Evolutionary conservation across 2,888 invertebrate species (phyloP).

Genomic region (Silvanus unidentatus): DNA sequence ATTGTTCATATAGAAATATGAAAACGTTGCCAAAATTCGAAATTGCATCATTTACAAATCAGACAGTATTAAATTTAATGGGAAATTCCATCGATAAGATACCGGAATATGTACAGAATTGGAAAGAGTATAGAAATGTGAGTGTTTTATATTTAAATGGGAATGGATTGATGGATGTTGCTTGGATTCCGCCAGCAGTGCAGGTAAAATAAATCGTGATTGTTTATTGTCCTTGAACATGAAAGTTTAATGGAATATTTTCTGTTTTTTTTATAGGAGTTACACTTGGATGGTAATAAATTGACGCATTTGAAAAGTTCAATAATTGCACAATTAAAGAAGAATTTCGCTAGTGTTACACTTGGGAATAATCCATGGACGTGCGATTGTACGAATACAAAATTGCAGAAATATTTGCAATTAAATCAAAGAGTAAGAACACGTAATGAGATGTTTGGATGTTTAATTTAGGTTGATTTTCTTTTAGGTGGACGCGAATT

Average conservation of each 20-base stretch:
- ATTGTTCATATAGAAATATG: slow-evolving; percentile 51
- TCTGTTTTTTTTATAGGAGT: slow-evolving; percentile 26
- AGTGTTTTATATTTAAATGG: slow-evolving; percentile 45
- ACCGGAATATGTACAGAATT: slow-evolving; percentile 17
- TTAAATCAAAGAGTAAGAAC: slow-evolving; percentile 40
- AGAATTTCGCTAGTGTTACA: slow-evolving; percentile 40
- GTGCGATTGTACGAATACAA: slow-evolving; percentile 52
- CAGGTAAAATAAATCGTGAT: too few species aligned
- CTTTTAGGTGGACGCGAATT: neutral
- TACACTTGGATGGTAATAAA: slow-evolving; percentile 55
- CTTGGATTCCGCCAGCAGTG: slow-evolving; percentile 24
- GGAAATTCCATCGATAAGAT: slow-evolving; percentile 22
- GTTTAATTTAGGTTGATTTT: too few species aligned
- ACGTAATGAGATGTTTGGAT: too few species aligned
- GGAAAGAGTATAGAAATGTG: slow-evolving; percentile 47
- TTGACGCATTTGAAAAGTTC: slow-evolving; percentile 47
- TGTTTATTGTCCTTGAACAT: too few species aligned
- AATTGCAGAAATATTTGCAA: neutral
- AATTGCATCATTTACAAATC: slow-evolving; percentile 1
- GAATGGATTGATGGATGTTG: slow-evolving; percentile 19
- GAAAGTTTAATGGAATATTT: neutral
- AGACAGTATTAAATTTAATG: slow-evolving; percentile 27
- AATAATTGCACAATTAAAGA: slow-evolving; percentile 41
- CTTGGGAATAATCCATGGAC: slow-evolving; percentile 55
- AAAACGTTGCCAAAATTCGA: slow-evolving; percentile 44